These are phyloP conservation scores for Panagrolaimus sp. DNA, from an alignment of 1,140 invertebrate species.

Conservation along the genomic window DNA sequence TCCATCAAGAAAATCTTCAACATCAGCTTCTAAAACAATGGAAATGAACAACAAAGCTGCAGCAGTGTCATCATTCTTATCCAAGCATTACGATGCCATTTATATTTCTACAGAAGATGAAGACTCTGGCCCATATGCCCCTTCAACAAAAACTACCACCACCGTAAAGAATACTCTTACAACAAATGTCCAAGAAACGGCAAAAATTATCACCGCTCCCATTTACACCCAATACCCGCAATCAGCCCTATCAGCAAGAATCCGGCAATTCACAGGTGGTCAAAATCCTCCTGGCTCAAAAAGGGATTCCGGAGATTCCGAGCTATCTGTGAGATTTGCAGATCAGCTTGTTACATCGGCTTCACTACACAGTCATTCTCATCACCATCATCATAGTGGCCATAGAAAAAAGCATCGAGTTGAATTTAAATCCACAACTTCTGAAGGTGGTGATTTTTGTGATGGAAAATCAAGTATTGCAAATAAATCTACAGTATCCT, in stretches of 20 bases:
- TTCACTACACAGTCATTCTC: no score
- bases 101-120: conserved; percentile 11
- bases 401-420: background rate
- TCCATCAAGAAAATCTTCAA: no score
- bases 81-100: conserved; percentile 4
- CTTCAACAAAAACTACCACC: conserved; percentile 13
- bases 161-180: background rate
- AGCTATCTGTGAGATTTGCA: background rate
- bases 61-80: background rate
- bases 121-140: conserved; percentile 16
- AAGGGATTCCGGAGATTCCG: background rate
- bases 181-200: background rate
- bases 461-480: conserved; percentile 9
- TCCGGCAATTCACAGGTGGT: background rate
- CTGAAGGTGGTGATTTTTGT: conserved; percentile 8
- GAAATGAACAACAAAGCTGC: no score
- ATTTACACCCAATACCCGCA: background rate
- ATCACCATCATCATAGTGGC: background rate
- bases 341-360: background rate
- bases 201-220: background rate
- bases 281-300: background rate
- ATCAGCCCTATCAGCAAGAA: background rate
- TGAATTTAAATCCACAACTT: conserved; percentile 18
- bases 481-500: conserved; percentile 17
- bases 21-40: no score